These are phyloP conservation scores for Mirza zaza DNA, from an alignment of 2,113 vertebrate genomes.

Conservation along the genomic window DNA sequence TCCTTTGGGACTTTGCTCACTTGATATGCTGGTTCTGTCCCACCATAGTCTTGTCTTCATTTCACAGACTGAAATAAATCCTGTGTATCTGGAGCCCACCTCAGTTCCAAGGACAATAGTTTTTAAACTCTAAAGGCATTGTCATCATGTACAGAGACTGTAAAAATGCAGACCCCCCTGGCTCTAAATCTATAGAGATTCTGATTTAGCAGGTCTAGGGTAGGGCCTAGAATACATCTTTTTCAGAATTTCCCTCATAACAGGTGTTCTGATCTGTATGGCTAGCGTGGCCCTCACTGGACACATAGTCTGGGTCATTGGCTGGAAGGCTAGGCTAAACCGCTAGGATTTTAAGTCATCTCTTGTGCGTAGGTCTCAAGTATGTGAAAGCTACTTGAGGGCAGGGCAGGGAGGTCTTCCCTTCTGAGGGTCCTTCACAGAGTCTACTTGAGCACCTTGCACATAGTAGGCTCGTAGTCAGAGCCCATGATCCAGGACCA, in stretches of 20 bases:
- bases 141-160: not conserved
- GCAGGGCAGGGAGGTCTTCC: not conserved
- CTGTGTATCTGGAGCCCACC: not conserved
- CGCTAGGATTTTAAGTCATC: not conserved
- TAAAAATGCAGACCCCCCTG: not conserved
- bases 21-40: not conserved
- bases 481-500: not conserved
- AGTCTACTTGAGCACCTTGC: not conserved
- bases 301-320: not conserved
- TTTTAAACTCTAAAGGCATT: not conserved
- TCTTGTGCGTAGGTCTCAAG: not conserved
- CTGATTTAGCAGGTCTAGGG: not conserved
- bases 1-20: not conserved
- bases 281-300: not conserved
- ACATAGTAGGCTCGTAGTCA: not conserved
- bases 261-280: not conserved
- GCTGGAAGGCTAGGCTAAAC: not conserved
- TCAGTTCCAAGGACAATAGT: not conserved
- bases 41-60: not conserved
- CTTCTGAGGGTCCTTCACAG: not conserved
- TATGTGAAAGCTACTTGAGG: not conserved
- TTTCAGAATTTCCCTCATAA: not conserved
- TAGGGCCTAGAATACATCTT: not conserved
- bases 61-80: not conserved
- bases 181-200: not conserved